Base-by-base conservation (phyloP, 2,888 invertebrate genomes). In the Oscheius sp. region DNA sequence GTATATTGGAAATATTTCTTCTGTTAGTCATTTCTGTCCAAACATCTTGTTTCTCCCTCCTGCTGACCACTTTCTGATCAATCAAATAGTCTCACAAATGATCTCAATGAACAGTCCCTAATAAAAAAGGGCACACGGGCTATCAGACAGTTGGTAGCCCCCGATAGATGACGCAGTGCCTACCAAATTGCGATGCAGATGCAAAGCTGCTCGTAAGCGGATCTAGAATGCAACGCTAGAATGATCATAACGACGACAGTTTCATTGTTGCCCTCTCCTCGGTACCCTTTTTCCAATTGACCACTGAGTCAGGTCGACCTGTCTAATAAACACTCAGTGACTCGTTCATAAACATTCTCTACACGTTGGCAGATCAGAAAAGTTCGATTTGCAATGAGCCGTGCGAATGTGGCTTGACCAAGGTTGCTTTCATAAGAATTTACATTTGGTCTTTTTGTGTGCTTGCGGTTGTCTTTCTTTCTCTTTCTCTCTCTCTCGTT, bases 201-300 rank as follows among this genome's bases (percentile, higher is more conserved):
- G 63, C 63, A 33, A n/a, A n/a, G 32, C 35, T 60, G n/a, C 42
- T 35, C 48, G 63, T 63, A 63, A 63, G 63, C 63, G 63, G 63
- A 63, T 63, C 62, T 29, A 21, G 48, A 48, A 29, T 48, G 63
- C n/a, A 63, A 50, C 63, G 63, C 48, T 48, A 63, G 63, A 63
- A 50, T 63, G 63, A 48, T 63, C 63, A 47, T 63, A 63, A 42
- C 42, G 42, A 47, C 63, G 63, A 63, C 50, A 62, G 62, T 62
- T 62, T 37, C 42, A 62, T 62, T 62, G 63, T 63, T 63, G 63
- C 48, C 63, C 63, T 48, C 48, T 29, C 37, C 35, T 33, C 58
- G 32, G 58, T 11, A 33, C 60, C n/a, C 7, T 37, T 58, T 11
- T n/a, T 35, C 3, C 37, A n/a, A 10, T 37, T 7, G 33, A 10